Percentiles rank a stretch among this genome's conserved stretches.
Evolutionary conservation across 2,888 invertebrate species (phyloP).

Genomic region (Tipula lateralis): DNA sequence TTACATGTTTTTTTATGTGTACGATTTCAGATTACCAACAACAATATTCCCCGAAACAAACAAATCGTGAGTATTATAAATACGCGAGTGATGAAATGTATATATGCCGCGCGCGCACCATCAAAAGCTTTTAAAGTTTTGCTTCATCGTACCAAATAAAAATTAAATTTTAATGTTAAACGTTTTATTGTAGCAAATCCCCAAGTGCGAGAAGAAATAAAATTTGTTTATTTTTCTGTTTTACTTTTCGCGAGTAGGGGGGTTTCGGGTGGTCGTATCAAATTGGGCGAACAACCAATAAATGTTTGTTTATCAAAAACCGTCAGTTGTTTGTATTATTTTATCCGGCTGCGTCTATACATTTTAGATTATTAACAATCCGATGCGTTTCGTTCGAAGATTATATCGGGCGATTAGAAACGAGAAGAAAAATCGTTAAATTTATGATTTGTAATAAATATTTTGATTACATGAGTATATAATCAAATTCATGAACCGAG

Average conservation of each 20-base stretch:
- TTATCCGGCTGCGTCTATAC: too few relatives aligned
- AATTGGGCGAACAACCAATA: background rate
- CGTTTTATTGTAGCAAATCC: background rate
- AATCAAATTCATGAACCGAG: background rate
- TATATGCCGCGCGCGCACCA: background rate
- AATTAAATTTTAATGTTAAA: background rate
- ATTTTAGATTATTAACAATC: background rate
- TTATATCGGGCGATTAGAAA: background rate
- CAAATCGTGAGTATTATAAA: background rate
- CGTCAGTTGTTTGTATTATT: background rate
- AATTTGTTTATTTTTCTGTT: background rate
- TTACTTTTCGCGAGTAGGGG: background rate
- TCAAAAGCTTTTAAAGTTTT: background rate
- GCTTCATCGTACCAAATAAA: background rate
- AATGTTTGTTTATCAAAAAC: background rate
- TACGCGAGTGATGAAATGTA: background rate
- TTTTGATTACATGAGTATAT: background rate
- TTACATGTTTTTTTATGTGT: background rate
- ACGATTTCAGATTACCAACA: background rate
- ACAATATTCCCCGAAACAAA: too few relatives aligned
- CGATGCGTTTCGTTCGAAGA: background rate
- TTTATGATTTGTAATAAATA: background rate
- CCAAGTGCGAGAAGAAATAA: background rate
- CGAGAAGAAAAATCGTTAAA: background rate
- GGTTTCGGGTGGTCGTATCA: too few relatives aligned